Evolutionary conservation across 2,113 vertebrate species (phyloP).

Genomic region (Scomber colias): DNA sequence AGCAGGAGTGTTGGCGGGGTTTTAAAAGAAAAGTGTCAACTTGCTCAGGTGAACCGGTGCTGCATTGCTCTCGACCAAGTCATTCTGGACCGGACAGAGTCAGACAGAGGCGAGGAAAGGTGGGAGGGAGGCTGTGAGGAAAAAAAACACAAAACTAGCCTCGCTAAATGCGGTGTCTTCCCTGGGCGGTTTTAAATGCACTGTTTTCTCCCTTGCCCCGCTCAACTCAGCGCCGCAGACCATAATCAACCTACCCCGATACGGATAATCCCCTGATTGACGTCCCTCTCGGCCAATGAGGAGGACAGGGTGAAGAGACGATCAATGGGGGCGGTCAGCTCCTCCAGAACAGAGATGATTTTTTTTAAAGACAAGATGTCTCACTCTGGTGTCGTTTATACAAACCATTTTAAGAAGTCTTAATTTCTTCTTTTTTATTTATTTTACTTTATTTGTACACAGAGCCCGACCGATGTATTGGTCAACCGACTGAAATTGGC

Average conservation of each 20-base stretch:
- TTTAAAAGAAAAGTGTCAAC: conserved; percentile 47
- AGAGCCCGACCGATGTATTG: no score
- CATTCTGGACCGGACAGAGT: conserved; percentile 62
- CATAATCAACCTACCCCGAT: conserved; percentile 73
- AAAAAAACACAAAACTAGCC: conserved; percentile 44
- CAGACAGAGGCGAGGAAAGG: conserved; percentile 8
- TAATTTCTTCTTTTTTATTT: no score
- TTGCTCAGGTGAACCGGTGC: conserved; percentile 67
- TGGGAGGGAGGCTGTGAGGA: conserved; percentile 17
- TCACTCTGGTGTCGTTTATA: not conserved
- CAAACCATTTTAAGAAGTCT: not conserved
- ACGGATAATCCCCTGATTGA: conserved; percentile 68
- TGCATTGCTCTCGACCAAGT: conserved; percentile 64
- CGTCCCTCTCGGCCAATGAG: conserved; percentile 68
- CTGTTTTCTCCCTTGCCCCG: conserved; percentile 48
- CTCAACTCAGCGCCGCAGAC: conserved; percentile 55
- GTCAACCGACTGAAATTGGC: no score
- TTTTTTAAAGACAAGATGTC: not conserved
- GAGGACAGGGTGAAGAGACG: not conserved
- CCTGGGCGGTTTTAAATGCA: conserved; percentile 75
- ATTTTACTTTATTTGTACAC: no score
- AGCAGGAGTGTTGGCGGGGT: not conserved
- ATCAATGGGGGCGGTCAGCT: not conserved
- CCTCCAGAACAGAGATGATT: not conserved
- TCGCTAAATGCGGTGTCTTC: conserved; percentile 61